Percentiles rank a stretch among this genome's conserved stretches.
These are phyloP conservation scores for Drosophila tristis DNA, from an alignment of 1,140 invertebrate species.

Conservation along the genomic window DNA sequence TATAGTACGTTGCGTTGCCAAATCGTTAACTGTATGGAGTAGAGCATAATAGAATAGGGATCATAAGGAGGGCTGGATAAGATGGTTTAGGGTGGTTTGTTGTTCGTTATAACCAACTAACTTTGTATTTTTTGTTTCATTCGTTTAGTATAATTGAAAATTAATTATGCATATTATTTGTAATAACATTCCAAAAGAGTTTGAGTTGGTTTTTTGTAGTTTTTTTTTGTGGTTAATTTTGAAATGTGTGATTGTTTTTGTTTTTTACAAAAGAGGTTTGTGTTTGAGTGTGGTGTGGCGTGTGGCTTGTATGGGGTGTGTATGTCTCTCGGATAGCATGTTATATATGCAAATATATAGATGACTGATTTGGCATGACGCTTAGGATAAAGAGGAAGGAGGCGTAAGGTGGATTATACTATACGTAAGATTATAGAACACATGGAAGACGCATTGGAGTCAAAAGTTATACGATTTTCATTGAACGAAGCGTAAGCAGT, in stretches of 20 bases:
- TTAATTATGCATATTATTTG: constrained; percentile 63
- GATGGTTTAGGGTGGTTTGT: constrained; percentile 11
- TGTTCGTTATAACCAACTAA: background rate
- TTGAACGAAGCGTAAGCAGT: no score
- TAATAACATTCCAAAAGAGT: constrained; percentile 65
- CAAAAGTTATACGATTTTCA: no score
- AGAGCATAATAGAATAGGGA: constrained; percentile 78
- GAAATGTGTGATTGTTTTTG: constrained; percentile 40
- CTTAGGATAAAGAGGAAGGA: constrained; percentile 2
- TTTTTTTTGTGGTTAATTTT: constrained; percentile 39
- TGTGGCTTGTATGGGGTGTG: background rate
- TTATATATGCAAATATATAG: constrained; percentile 36
- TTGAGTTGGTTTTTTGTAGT: background rate
- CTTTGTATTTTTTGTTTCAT: constrained; percentile 1
- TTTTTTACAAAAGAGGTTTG: constrained; percentile 29
- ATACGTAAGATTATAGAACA: no score
- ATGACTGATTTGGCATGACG: constrained; percentile 50
- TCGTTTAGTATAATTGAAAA: constrained; percentile 74
- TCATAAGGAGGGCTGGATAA: constrained; percentile 69
- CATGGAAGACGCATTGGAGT: no score
- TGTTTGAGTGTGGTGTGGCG: background rate
- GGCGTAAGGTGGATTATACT: no score
- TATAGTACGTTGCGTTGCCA: constrained; percentile 80
- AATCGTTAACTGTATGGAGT: constrained; percentile 82
- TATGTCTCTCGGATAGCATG: constrained; percentile 22